Conservation (phyloP, 2,113 vertebrate species). For the Morone saxatilis region DNA sequence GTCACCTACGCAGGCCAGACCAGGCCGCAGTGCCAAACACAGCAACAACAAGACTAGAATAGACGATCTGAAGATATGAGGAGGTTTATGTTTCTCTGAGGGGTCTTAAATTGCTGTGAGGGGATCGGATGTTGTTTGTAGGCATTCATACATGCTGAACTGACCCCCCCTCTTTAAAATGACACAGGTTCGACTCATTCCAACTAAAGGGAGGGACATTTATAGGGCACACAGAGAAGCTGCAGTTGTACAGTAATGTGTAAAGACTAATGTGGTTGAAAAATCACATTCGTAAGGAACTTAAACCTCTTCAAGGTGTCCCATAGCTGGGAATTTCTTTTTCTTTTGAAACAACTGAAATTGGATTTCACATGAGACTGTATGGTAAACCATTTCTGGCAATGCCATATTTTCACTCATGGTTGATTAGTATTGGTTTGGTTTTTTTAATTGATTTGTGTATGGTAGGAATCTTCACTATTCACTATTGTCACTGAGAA, state of each 20-base stretch:
- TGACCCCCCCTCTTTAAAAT: slow-evolving; percentile 29
- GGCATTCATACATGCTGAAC: slow-evolving; percentile 37
- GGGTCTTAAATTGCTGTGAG: slow-evolving; percentile 67
- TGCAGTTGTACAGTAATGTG: slow-evolving; percentile 17
- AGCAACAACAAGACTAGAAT: slow-evolving; percentile 83
- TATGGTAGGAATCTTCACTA: neutral
- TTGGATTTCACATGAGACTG: slow-evolving; percentile 9
- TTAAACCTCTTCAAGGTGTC: neutral
- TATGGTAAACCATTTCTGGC: neutral
- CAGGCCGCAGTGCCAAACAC: slow-evolving; percentile 73
- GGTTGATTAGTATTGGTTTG: neutral
- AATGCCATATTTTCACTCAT: slow-evolving; percentile 1
- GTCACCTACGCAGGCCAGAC: slow-evolving; percentile 74
- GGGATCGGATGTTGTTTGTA: slow-evolving; percentile 50
- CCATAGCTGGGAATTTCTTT: neutral
- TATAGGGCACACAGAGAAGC: slow-evolving; percentile 18
- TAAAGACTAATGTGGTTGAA: slow-evolving; percentile 7
- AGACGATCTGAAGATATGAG: slow-evolving; percentile 86
- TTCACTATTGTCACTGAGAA: neutral
- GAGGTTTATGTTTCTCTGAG: slow-evolving; percentile 66
- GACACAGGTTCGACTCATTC: slow-evolving; percentile 69
- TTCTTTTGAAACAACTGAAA: neutral
- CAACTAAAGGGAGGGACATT: slow-evolving; percentile 41
- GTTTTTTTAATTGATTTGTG: slow-evolving; percentile 8
- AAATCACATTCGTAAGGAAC: slow-evolving; percentile 7